Base-by-base conservation (phyloP, 2,113 vertebrate species). In the Neodon shergylaensis region DNA sequence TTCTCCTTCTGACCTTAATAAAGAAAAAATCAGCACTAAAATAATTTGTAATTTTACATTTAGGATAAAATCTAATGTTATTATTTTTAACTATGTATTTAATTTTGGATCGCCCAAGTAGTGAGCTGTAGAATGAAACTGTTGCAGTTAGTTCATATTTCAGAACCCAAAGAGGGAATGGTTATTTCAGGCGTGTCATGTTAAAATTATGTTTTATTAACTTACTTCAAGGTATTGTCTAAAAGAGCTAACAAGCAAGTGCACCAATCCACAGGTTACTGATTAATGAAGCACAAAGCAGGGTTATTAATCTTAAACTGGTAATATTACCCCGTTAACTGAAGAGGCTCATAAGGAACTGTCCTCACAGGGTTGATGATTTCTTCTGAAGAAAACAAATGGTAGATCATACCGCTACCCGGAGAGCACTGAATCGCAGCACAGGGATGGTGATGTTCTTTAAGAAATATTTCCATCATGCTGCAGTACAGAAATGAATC, bases 381-480 rank as follows among this genome's bases (percentile, higher is more conserved):
- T 39, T 92, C 33, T 76, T 81, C 58, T 84, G 39, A 84, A 58
- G 76, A 95, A 95, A 96, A 84, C 47, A 94, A 92, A 94, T 94
- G 54, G 88, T 65, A 92, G 79, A 61, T 94, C 42, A 90, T 61
- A 84, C 39, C 1, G 9, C 95, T 84, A 94, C 91, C 61, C 77
- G 7, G 70, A 91, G 72, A 90, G 65, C 49, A 81, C 1, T 85
- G 95, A 95, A 94, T 92, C 77, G 54, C 88, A 96, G 73, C 54
- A 88, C 89, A 96, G 52, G 39, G n/a, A 95, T 72, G 82, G 77
- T 93, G 82, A 78, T 88, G 42, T 92, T 95, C 93, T 91, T 76
- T 95, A 97, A 95, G 74, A 93, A 97, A 94, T 93, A 96, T 90
- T 94, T 94, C 76, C 93, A 85, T 94, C 33, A 73, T 92, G 22